phyloP scores from a whole-genome alignment of 2,113 vertebrate genomes.

The Grammomys dolichurus region DNA sequence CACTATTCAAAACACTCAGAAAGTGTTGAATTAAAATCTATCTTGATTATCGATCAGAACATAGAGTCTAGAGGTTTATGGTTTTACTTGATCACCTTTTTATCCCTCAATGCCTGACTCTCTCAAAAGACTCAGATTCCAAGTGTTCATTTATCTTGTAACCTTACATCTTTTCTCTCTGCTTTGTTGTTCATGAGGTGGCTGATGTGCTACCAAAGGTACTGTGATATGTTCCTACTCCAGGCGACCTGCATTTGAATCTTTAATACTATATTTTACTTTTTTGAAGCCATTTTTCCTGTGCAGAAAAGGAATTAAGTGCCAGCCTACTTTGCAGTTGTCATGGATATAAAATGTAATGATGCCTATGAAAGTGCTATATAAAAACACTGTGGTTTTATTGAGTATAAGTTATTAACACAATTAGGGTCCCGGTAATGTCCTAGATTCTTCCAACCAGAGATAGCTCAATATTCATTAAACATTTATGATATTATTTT shows the following conservation, averaged over 20 bases:
- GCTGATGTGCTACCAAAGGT: too few species aligned
- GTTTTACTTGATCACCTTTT: background rate
- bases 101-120: background rate
- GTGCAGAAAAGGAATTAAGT: background rate
- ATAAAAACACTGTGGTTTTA: slow-evolving; percentile 47
- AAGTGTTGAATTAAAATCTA: background rate
- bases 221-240: too few species aligned
- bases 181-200: too few species aligned
- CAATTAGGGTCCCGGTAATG: background rate
- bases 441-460: slow-evolving; percentile 38
- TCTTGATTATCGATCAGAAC: background rate
- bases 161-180: background rate
- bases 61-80: background rate
- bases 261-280: too few species aligned
- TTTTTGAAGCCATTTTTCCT: background rate
- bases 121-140: background rate
- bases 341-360: slow-evolving; percentile 28
- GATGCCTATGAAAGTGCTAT: background rate
- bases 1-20: background rate
- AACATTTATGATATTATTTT: slow-evolving; percentile 58
- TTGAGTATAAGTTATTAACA: slow-evolving; percentile 48
- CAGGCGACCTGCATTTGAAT: too few species aligned
- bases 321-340: background rate
- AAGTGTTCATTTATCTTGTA: background rate
- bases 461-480: slow-evolving; percentile 48